Base-by-base conservation (phyloP, 1,140 invertebrate species). In the Apis laboriosa region DNA sequence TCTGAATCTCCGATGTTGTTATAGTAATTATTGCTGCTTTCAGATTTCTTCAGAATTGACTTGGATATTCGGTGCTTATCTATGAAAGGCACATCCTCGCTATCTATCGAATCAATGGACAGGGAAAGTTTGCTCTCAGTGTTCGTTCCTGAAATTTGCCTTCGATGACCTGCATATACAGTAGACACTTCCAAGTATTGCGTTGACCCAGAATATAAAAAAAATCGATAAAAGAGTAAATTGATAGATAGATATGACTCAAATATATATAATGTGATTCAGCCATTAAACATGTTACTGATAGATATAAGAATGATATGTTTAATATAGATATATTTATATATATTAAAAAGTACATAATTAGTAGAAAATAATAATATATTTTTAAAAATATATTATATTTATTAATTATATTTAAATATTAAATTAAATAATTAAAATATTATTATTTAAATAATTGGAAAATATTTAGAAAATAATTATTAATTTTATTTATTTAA, bases 1-100 rank as follows among this genome's bases (percentile, higher is more conserved):
- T 97, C 97, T 49, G 97, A 97, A 92, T 93, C 96, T 95, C 92
- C 86, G 92, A 92, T 92, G 79, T 89, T 92, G 86, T 86, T 91
- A 83, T 94, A 94, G 80, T 94, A 92, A 81, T 92, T 92, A 74
- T 93, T 94, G 87, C 93, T 94, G 85, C 93, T 95, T 88, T 97
- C 96, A 61, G 96, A 96, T 92, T 96, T 96, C 94, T 97, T 97
- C 87, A 97, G 93, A 90, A 97, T 97, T 80, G 97, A 97, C 93
- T 97, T 97, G 70, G 96, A 97, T 88, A 95, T 94, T 56, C 96
- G 94, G 84, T 95, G 96, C 80, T 94, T 95, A 91, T 96, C 96
- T 86, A 95, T 93, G 91, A 96, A 96, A 56, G 95, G 95, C 90
- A 95, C 95, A 43, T 94, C 94, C 75, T 94, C 92, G 87, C 94